Conservation (phyloP, 1,140 invertebrate species). For the Hypothenemus hampei region DNA sequence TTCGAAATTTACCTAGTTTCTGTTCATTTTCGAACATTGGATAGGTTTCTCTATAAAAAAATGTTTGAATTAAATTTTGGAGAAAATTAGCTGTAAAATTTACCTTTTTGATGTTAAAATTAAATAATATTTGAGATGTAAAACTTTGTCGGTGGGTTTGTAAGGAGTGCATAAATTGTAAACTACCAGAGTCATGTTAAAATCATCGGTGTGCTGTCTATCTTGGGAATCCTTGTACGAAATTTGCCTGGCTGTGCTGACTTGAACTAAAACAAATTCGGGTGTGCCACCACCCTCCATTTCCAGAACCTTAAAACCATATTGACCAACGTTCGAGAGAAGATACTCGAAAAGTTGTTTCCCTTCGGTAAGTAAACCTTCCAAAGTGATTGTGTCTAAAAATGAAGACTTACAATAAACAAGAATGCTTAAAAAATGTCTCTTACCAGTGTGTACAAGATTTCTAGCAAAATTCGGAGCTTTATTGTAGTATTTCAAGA, state of each 20-base stretch:
- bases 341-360: slow-evolving; percentile 70
- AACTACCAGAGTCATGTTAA: slow-evolving; percentile 65
- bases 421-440: not conserved
- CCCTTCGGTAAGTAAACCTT: slow-evolving; percentile 59
- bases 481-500: slow-evolving; percentile 78
- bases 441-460: slow-evolving; percentile 63
- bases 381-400: slow-evolving; percentile 56
- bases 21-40: slow-evolving; percentile 62
- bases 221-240: slow-evolving; percentile 60
- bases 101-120: slow-evolving; percentile 60
- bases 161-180: slow-evolving; percentile 51
- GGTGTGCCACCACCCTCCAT: slow-evolving; percentile 54
- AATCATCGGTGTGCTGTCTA: slow-evolving; percentile 60
- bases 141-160: slow-evolving; percentile 46
- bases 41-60: slow-evolving; percentile 56
- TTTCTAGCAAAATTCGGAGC: slow-evolving; percentile 79
- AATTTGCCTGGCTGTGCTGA: slow-evolving; percentile 53
- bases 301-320: slow-evolving; percentile 63
- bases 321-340: slow-evolving; percentile 63
- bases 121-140: slow-evolving; percentile 68
- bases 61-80: not conserved
- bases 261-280: slow-evolving; percentile 61
- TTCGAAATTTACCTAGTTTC: slow-evolving; percentile 60
- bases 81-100: not conserved
- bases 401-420: slow-evolving; percentile 29